Conservation (phyloP, 2,113 vertebrate species). For the Phyllostomus discolor region DNA sequence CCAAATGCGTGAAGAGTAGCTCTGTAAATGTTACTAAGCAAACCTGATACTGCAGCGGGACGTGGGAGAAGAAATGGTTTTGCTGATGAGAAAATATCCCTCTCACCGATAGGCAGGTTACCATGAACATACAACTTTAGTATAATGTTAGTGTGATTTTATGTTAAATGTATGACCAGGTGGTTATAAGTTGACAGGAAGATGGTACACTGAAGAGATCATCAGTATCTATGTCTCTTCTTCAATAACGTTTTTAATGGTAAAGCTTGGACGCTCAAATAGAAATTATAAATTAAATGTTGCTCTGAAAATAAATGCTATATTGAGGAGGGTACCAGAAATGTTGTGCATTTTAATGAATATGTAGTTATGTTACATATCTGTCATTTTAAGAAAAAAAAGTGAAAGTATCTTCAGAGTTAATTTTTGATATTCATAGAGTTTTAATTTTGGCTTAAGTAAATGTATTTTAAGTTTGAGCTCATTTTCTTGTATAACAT, state of each 20-base stretch:
- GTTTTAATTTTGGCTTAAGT: neutral
- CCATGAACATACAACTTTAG: too few relatives aligned
- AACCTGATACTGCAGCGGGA: neutral
- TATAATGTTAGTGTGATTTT: neutral
- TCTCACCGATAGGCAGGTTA: neutral
- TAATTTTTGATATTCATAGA: neutral
- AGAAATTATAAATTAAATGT: neutral
- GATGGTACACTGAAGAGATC: neutral
- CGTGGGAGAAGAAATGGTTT: neutral
- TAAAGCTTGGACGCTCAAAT: neutral
- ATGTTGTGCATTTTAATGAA: neutral
- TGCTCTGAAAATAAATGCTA: neutral
- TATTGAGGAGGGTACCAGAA: neutral
- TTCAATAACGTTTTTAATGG: neutral
- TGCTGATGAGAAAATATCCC: neutral
- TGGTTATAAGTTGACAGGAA: neutral
- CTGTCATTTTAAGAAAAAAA: neutral
- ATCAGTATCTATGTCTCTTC: neutral
- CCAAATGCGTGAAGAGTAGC: neutral
- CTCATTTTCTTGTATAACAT: neutral
- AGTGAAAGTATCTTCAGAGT: neutral
- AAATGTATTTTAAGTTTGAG: neutral
- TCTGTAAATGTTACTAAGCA: neutral
- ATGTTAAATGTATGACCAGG: neutral
- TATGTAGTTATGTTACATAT: neutral